Conservation (phyloP, 2,888 invertebrate species). For the Cordilura impudica region DNA sequence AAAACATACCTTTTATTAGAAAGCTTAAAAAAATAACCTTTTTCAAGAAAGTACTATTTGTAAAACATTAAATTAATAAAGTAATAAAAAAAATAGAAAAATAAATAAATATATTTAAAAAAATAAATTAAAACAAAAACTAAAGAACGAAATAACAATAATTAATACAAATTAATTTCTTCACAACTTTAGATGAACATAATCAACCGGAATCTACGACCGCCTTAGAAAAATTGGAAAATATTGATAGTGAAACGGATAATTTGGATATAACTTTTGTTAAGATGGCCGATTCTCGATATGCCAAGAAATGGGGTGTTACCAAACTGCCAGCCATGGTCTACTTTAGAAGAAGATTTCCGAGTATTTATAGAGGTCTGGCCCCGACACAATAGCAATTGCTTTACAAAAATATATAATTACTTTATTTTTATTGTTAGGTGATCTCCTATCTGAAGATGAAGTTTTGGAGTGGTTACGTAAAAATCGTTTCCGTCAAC, state of each 20-base stretch:
- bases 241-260: slow-evolving; percentile 96
- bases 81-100: too few relatives aligned
- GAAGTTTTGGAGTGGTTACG: slow-evolving; percentile 95
- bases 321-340: slow-evolving; percentile 93
- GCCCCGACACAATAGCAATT: not conserved
- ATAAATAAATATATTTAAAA: too few relatives aligned
- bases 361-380: slow-evolving; percentile 93
- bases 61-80: too few relatives aligned
- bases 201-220: slow-evolving; percentile 88
- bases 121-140: too few relatives aligned
- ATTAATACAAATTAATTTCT: too few relatives aligned
- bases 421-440: slow-evolving; percentile 76
- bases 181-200: slow-evolving; percentile 83
- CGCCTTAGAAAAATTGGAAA: slow-evolving; percentile 92
- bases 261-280: slow-evolving; percentile 96
- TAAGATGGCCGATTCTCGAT: slow-evolving; percentile 93
- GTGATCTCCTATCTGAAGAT: slow-evolving; percentile 89
- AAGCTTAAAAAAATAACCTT: slow-evolving; percentile 16
- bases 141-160: too few relatives aligned
- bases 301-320: slow-evolving; percentile 96
- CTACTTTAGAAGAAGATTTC: slow-evolving; percentile 93
- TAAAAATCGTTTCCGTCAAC: slow-evolving; percentile 94
- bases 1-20: too few relatives aligned
- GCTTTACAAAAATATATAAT: not conserved
- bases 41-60: too few relatives aligned